Conservation (phyloP, 2,113 vertebrate species). For the Lanius ludovicianus region DNA sequence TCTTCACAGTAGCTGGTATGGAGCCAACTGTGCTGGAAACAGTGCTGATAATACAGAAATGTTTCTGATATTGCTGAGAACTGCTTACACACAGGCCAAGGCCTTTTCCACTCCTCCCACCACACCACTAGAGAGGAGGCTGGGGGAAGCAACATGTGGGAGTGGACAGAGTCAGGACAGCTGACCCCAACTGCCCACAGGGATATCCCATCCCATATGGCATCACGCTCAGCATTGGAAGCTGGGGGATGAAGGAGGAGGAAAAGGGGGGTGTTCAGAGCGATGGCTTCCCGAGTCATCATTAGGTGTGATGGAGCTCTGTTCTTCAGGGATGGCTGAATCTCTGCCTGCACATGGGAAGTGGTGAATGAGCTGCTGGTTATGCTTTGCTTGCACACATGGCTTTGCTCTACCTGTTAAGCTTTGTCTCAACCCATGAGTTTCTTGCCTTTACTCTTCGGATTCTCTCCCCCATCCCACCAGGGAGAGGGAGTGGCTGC, state of each 20-base stretch:
- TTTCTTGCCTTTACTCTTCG: background rate
- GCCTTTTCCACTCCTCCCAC: background rate
- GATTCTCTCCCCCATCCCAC: background rate
- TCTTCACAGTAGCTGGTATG: background rate
- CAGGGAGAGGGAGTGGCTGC: background rate
- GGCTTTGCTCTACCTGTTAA: background rate
- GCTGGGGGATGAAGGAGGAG: background rate
- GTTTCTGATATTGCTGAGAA: background rate
- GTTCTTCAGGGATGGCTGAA: background rate
- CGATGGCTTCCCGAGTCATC: background rate
- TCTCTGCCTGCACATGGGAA: background rate
- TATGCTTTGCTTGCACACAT: background rate
- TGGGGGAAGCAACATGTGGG: background rate
- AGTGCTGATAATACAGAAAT: background rate
- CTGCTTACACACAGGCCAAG: background rate
- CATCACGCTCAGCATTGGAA: background rate
- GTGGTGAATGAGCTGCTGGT: background rate
- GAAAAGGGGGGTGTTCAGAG: background rate
- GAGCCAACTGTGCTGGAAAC: background rate
- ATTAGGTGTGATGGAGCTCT: rapidly evolving
- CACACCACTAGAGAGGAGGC: rapidly evolving
- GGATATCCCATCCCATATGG: background rate
- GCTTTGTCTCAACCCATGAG: background rate
- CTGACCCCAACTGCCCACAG: background rate
- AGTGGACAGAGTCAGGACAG: background rate